These are phyloP conservation scores for Nezara viridula DNA, from an alignment of 2,888 invertebrate species.

Conservation along the genomic window DNA sequence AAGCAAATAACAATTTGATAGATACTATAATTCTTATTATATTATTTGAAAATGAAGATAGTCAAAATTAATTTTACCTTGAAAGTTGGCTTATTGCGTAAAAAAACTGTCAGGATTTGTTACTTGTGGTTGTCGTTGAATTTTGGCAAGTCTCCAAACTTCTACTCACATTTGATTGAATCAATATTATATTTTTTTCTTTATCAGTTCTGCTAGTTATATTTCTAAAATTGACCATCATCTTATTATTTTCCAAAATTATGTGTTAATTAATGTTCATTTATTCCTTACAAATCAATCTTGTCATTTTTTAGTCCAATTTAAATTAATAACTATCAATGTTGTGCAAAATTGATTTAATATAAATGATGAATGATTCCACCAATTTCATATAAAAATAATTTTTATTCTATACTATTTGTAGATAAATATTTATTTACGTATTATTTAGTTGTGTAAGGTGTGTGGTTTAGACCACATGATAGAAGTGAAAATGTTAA, in stretches of 20 bases:
- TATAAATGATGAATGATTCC: no score
- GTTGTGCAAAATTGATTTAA: no score
- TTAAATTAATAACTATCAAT: no score
- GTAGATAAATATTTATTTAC: no score
- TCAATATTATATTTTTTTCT: not conserved
- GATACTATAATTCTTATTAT: not conserved
- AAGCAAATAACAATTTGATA: not conserved
- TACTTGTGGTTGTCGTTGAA: not conserved
- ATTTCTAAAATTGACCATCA: not conserved
- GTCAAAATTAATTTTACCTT: not conserved
- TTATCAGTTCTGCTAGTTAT: not conserved
- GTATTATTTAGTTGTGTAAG: no score
- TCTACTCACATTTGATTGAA: not conserved
- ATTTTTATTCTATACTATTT: no score
- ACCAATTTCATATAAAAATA: no score
- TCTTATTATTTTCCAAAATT: not conserved
- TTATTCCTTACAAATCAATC: no score
- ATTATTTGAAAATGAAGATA: not conserved
- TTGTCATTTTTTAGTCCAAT: no score
- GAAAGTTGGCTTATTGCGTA: not conserved
- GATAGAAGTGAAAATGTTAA: no score
- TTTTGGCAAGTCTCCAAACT: constrained; percentile 1
- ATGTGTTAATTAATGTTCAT: no score
- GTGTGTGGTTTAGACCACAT: no score
- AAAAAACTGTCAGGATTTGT: not conserved